Evolutionary conservation across 2,113 vertebrate genomes (phyloP).

Genomic region (Nothocercus nigrocapillus): DNA sequence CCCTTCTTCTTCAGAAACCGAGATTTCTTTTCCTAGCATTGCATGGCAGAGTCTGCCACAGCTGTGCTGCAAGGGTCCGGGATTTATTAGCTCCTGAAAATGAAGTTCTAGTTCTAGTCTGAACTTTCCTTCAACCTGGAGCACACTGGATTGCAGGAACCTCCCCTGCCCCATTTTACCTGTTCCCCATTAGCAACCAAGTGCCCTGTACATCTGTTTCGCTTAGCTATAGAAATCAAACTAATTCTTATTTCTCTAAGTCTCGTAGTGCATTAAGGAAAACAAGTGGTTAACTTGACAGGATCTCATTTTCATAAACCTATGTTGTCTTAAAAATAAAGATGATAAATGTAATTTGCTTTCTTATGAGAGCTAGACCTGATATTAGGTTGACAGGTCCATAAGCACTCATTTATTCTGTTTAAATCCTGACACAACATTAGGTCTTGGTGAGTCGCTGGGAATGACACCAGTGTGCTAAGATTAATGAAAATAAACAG

Average conservation of each 20-base stretch:
- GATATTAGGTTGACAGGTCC: neutral
- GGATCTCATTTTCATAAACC: neutral
- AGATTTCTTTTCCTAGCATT: neutral
- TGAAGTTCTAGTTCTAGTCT: neutral
- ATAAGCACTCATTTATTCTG: neutral
- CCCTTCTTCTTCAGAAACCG: neutral
- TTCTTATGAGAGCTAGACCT: neutral
- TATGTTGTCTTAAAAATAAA: neutral
- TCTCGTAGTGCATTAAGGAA: neutral
- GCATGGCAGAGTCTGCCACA: neutral
- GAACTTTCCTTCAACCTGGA: neutral
- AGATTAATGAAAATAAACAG: neutral
- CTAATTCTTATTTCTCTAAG: neutral
- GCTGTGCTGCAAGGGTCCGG: neutral
- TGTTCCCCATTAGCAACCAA: neutral
- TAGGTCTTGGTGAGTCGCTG: neutral
- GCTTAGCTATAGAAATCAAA: neutral
- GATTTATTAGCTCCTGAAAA: neutral
- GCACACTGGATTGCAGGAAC: neutral
- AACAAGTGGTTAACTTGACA: neutral
- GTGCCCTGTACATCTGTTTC: neutral
- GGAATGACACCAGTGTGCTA: neutral
- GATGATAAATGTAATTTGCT: fast-evolving
- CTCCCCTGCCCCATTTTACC: neutral
- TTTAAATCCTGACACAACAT: neutral